These are phyloP conservation scores for Melikaiella ostensackeni DNA, from an alignment of 2,888 invertebrate species.

Conservation along the genomic window DNA sequence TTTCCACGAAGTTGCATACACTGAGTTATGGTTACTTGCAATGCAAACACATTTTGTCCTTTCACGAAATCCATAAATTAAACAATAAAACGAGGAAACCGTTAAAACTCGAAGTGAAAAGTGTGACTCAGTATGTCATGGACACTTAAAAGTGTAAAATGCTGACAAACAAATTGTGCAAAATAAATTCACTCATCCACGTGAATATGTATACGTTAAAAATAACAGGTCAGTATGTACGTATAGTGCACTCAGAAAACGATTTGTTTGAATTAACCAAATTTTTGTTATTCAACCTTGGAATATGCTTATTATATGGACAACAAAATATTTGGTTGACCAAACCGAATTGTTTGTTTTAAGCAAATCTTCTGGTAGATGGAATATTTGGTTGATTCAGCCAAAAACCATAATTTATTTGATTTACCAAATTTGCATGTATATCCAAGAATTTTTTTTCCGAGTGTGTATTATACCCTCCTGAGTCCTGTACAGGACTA, in stretches of 20 bases:
- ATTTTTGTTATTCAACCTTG: too few relatives aligned
- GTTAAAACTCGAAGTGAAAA: not conserved
- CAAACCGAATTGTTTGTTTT: too few relatives aligned
- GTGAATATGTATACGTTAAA: not conserved
- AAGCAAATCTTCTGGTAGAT: too few relatives aligned
- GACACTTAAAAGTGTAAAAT: not conserved
- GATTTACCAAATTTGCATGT: too few relatives aligned
- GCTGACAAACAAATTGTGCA: not conserved
- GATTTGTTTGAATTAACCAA: too few relatives aligned
- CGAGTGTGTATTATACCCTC: too few relatives aligned
- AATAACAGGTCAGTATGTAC: not conserved
- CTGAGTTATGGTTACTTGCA: not conserved
- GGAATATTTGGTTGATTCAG: too few relatives aligned
- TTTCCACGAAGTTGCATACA: not conserved
- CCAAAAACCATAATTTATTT: too few relatives aligned
- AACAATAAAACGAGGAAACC: not conserved
- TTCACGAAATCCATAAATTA: slow-evolving; percentile 1
- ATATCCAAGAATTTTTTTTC: too few relatives aligned
- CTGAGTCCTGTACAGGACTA: not conserved
- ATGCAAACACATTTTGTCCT: not conserved
- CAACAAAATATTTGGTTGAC: too few relatives aligned
- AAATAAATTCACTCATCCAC: not conserved
- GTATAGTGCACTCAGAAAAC: too few relatives aligned
- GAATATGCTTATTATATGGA: too few relatives aligned
- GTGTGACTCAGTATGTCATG: not conserved